Conservation (phyloP, 2,113 vertebrate genomes). For the Phoenicopterus ruber region DNA sequence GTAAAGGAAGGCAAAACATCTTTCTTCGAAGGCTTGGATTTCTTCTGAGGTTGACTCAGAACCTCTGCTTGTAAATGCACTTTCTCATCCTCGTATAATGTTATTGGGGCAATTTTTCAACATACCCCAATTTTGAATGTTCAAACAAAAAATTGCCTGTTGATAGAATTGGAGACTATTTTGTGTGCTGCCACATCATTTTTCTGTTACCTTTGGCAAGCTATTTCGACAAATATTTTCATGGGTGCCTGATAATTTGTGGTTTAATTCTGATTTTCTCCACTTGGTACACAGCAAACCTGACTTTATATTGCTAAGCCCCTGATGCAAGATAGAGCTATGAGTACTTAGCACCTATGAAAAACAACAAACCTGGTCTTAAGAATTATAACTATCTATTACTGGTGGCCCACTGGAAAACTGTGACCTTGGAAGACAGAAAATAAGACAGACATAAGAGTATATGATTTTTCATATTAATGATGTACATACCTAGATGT, state of each 20-base stretch:
- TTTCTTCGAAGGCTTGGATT: neutral
- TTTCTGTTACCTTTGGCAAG: neutral
- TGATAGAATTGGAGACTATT: neutral
- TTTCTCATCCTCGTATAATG: neutral
- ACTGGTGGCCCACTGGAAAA: neutral
- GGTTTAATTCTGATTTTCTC: neutral
- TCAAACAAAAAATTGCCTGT: neutral
- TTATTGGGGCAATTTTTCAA: neutral
- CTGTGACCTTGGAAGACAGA: neutral
- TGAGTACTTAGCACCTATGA: neutral
- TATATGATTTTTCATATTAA: neutral
- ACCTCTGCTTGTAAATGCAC: neutral
- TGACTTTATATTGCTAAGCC: neutral
- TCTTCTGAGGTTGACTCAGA: neutral
- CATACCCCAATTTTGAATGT: neutral
- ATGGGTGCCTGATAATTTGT: neutral
- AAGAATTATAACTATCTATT: neutral
- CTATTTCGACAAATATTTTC: neutral
- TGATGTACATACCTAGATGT: neutral
- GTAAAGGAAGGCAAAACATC: neutral
- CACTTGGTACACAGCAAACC: neutral
- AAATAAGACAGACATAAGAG: neutral
- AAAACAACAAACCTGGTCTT: neutral
- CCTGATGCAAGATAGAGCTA: neutral
- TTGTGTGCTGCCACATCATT: fast-evolving